A percentile compares a stretch with the other conserved stretches of the same genome.
Conservation (phyloP, 2,888 invertebrate genomes). For the Nycteola revayana region DNA sequence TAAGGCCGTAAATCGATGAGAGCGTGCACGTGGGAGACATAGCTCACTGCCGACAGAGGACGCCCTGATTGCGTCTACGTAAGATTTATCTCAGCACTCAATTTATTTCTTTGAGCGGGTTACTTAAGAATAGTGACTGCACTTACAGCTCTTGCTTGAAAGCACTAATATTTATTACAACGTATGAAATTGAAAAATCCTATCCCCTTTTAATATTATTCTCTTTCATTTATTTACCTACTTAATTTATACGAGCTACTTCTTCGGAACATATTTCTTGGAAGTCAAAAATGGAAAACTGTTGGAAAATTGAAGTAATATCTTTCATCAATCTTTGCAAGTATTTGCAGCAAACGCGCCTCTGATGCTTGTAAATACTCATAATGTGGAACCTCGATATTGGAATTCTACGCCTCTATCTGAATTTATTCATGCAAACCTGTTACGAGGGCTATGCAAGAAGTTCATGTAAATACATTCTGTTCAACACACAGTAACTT, state of each 20-base stretch:
- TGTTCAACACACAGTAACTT: too few relatives aligned
- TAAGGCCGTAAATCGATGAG: slow-evolving; percentile 48
- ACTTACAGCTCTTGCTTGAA: slow-evolving; percentile 7
- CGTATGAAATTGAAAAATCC: slow-evolving; percentile 9
- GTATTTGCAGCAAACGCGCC: slow-evolving; percentile 23
- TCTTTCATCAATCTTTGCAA: slow-evolving; percentile 12
- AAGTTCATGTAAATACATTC: slow-evolving; percentile 16
- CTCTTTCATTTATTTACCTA: too few relatives aligned
- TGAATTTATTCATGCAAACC: slow-evolving; percentile 43
- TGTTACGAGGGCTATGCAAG: slow-evolving; percentile 9
- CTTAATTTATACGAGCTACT: too few relatives aligned
- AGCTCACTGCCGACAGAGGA: slow-evolving; percentile 38
- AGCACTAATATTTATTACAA: slow-evolving; percentile 2
- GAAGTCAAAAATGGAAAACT: too few relatives aligned
- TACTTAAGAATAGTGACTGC: slow-evolving; percentile 10
- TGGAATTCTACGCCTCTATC: slow-evolving; percentile 47
- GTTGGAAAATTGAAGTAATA: not conserved
- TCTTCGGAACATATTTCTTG: too few relatives aligned
- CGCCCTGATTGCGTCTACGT: slow-evolving; percentile 53
- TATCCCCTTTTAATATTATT: not conserved
- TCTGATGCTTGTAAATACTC: slow-evolving; percentile 35
- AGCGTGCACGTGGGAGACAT: slow-evolving; percentile 54
- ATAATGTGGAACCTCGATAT: slow-evolving; percentile 43
- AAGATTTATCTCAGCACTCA: slow-evolving; percentile 46
- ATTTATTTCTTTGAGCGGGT: slow-evolving; percentile 33